Evolutionary conservation across 2,888 invertebrate genomes (phyloP).

Genomic region (Nematopogon swammerdamellus): DNA sequence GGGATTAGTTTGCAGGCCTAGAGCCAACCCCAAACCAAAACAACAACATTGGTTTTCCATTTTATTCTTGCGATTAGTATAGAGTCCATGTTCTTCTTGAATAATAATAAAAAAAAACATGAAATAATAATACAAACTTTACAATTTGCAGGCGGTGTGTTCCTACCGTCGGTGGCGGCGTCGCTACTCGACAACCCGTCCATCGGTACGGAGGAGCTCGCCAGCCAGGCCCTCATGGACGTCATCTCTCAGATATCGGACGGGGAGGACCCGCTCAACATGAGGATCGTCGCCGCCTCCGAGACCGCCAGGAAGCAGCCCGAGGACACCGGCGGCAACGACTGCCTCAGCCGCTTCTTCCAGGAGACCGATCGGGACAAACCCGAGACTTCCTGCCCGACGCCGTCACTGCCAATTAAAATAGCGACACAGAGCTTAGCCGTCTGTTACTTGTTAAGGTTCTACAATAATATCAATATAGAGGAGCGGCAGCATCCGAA

Average conservation of each 20-base stretch:
- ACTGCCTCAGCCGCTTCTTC: conserved; percentile 25
- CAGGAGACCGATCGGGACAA: conserved; percentile 34
- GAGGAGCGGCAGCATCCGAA: conserved; percentile 77
- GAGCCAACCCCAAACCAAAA: no score
- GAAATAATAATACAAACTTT: no score
- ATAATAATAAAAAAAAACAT: no score
- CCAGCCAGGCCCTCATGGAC: conserved; percentile 66
- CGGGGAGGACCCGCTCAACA: conserved; percentile 55
- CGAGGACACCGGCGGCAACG: conserved; percentile 43
- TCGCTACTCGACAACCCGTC: conserved; percentile 52
- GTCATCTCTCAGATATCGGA: conserved; percentile 56
- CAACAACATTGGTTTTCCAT: no score
- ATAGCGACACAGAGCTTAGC: conserved; percentile 40
- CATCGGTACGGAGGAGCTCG: conserved; percentile 50
- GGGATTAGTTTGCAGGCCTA: no score
- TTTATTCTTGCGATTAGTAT: no score
- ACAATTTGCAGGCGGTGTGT: conserved; percentile 42
- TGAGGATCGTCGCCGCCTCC: conserved; percentile 39
- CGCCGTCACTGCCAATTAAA: conserved; percentile 40
- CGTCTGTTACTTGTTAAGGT: conserved; percentile 43
- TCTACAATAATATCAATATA: conserved; percentile 66
- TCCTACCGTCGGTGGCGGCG: conserved; percentile 55
- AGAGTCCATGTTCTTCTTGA: no score
- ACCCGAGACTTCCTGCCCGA: conserved; percentile 30
- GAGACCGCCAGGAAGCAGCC: conserved; percentile 41